Conservation (phyloP, 2,113 vertebrate genomes). For the Larimichthys crocea region DNA sequence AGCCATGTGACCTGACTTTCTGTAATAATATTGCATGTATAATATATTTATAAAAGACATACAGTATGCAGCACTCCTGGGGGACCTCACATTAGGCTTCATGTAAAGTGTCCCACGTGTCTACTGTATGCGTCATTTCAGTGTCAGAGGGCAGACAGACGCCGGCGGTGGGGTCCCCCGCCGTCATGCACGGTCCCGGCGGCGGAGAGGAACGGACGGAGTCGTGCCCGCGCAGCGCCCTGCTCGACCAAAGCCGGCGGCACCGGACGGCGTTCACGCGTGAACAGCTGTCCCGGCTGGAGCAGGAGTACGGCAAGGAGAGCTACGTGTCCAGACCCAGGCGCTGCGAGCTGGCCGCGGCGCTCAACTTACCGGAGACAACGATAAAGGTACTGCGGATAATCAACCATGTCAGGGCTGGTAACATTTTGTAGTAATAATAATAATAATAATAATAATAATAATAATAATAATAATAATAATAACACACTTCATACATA, state of each 20-base stretch:
- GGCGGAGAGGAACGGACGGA: constrained; percentile 58
- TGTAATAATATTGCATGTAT: not conserved
- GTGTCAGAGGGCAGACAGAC: constrained; percentile 73
- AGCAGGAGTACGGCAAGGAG: constrained; percentile 80
- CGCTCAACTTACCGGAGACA: constrained; percentile 78
- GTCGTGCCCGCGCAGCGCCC: constrained; percentile 57
- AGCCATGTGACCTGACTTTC: no score
- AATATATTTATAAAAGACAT: not conserved
- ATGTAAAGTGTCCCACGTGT: not conserved
- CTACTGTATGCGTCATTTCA: constrained; percentile 4
- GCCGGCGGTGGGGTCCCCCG: constrained; percentile 49
- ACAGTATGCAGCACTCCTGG: no score
- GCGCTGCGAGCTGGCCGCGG: constrained; percentile 78
- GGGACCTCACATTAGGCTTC: no score
- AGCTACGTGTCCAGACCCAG: constrained; percentile 80
- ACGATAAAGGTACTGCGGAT: constrained; percentile 73
- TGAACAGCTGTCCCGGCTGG: constrained; percentile 76
- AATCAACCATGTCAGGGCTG: no score
- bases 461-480: no score
- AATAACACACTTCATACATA: no score
- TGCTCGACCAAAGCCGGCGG: constrained; percentile 77
- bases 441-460: not conserved
- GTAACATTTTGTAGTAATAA: not conserved
- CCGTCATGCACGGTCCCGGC: constrained; percentile 48
- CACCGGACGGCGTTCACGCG: constrained; percentile 80